Evolutionary conservation across 2,113 vertebrate genomes (phyloP), one percentile per base, ranked within the genome.

Genomic region (Isichthys henryi): DNA sequence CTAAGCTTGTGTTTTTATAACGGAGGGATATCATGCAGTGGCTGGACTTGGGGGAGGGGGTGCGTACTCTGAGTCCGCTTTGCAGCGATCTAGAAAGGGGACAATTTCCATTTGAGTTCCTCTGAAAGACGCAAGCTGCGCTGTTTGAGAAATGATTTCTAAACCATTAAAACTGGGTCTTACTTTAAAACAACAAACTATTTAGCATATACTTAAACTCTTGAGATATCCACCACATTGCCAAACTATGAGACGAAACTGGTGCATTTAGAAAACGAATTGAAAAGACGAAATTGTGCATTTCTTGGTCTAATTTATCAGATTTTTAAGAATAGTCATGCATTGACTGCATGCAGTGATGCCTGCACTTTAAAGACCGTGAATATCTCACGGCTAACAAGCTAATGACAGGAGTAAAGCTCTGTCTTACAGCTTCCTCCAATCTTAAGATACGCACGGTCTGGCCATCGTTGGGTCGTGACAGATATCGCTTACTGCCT

Each of bases 1-100:
- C 45, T 50, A 50, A 86, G 45, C 83, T 85, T 85, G 82, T 85
- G 17, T 85, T 85, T 74, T 80, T 80, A 80, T 80, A 35, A 35
- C 9, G 35, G 11, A 39, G 74, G 74, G 74, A 80, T 80, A 35
- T 43, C 39, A 35, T 43, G 35, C 74, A 43, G 70, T 1, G 11
- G 70, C 5, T 77, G 31, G 70, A 77, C 70, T 35, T 77, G 70
- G 27, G 31, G 70, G 70, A 13, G 70, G 31, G 74, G 74, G 74
- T 27, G 31, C 39, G 1, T 39, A 39, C 39, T 39, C 39, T 39
- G 39, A 39, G 2, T 39, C 39, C 39, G 35, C 13, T 74, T 74
- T 74, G 27, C 8, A 74, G n/a, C 31, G 66, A 31, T 35, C 13
- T 74, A 13, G 31, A 39, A 7, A 80, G 15, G 74, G 31, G 74